phyloP scores from a whole-genome alignment of 2,113 vertebrate genomes.

The Nibea coibor region DNA sequence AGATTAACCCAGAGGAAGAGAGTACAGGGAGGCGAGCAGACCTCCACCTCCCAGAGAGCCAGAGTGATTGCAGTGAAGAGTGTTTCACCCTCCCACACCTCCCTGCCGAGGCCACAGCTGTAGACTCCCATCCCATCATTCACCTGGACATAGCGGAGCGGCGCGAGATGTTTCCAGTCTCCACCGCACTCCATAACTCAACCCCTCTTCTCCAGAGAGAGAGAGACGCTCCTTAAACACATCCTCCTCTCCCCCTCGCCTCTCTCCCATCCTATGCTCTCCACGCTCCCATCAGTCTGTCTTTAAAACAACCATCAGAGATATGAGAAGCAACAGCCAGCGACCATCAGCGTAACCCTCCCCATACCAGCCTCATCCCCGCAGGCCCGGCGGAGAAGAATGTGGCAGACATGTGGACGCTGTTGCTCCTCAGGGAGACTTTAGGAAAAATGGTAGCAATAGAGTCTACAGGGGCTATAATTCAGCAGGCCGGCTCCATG shows the following conservation, averaged over 20 bases:
- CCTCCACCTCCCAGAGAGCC: constrained; percentile 31
- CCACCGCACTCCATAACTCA: constrained; percentile 73
- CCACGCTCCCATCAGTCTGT: constrained; percentile 66
- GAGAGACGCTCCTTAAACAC: constrained; percentile 64
- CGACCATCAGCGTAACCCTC: constrained; percentile 47
- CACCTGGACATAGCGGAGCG: constrained; percentile 41
- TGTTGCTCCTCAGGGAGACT: constrained; percentile 63
- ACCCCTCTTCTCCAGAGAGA: constrained; percentile 59
- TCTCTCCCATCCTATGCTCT: constrained; percentile 23
- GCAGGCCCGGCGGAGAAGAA: constrained; percentile 42
- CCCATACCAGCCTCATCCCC: constrained; percentile 21
- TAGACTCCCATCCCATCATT: constrained; percentile 66
- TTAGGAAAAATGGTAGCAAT: constrained; percentile 68
- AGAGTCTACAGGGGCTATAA: constrained; percentile 55
- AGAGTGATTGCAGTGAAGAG: constrained; percentile 45
- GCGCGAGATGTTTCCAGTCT: constrained; percentile 65
- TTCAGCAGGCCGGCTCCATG: constrained; percentile 59
- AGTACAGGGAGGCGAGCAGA: background rate
- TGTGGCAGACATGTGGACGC: constrained; percentile 51
- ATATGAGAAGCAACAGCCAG: constrained; percentile 55
- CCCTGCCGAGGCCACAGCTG: constrained; percentile 41
- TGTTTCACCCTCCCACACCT: constrained; percentile 37
- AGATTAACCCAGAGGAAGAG: constrained; percentile 22
- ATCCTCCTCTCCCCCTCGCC: constrained; percentile 45
- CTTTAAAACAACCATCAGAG: constrained; percentile 69